Evolutionary conservation across 1,140 invertebrate species (phyloP).

Genomic region (Bradysia coprophila): DNA sequence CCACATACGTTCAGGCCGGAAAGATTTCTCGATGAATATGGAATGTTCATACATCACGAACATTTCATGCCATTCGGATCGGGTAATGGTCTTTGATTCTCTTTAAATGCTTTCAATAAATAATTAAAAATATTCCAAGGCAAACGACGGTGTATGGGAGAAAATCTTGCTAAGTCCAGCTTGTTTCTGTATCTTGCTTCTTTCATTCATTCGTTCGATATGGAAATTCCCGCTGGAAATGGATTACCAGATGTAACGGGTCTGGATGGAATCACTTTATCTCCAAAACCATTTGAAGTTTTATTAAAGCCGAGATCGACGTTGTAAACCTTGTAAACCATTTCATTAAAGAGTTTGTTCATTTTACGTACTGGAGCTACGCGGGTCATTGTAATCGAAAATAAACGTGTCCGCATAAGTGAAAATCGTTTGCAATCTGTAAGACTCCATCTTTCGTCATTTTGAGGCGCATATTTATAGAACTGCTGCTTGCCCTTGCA

Average conservation of each 20-base stretch:
- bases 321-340: too few relatives aligned
- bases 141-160: constrained; percentile 39
- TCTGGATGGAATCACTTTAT: constrained; percentile 29
- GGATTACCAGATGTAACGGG: constrained; percentile 18
- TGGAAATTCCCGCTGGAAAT: constrained; percentile 19
- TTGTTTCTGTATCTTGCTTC: constrained; percentile 32
- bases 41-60: constrained; percentile 34
- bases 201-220: constrained; percentile 30
- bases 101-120: constrained; percentile 1
- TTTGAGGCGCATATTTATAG: too few relatives aligned
- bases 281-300: constrained; percentile 26
- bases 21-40: constrained; percentile 42
- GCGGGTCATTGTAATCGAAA: too few relatives aligned
- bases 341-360: too few relatives aligned
- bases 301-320: constrained; percentile 9
- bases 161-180: constrained; percentile 31
- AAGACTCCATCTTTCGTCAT: too few relatives aligned
- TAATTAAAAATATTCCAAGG: constrained; percentile 22
- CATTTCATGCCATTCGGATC: constrained; percentile 46
- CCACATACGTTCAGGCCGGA: constrained; percentile 47
- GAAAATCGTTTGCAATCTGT: too few relatives aligned
- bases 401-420: too few relatives aligned
- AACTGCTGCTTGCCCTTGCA: too few relatives aligned
- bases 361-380: too few relatives aligned
- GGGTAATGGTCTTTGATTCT: constrained; percentile 28